Evolutionary conservation across 53 echinoderm and acorn worm genomes (phyloP).

Genomic region (Holothuria scabra): DNA sequence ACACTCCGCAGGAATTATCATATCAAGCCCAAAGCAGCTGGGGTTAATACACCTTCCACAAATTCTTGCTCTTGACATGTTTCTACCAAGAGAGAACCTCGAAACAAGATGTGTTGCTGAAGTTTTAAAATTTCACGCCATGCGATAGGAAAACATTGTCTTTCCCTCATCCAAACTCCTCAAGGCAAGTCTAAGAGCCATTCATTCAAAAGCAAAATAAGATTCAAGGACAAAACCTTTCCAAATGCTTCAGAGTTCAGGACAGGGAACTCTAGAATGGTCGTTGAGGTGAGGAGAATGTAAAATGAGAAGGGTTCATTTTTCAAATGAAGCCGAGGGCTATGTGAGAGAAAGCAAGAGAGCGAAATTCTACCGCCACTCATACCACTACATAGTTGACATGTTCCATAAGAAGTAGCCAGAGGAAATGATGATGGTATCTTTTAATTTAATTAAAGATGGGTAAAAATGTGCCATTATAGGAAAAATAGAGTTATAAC

Average conservation of each 20-base stretch:
- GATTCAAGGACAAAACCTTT: slow-evolving; percentile 28
- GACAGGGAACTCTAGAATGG: background rate
- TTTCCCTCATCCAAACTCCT: slow-evolving; percentile 20
- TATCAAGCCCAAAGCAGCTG: too few species aligned
- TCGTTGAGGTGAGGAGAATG: background rate
- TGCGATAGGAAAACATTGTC: background rate
- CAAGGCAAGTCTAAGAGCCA: background rate
- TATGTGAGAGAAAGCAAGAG: background rate
- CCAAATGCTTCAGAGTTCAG: slow-evolving; percentile 5
- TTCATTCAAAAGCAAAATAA: background rate
- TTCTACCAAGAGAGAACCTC: too few species aligned
- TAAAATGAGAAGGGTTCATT: slow-evolving; percentile 18
- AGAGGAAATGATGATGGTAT: too few species aligned
- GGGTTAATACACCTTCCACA: too few species aligned
- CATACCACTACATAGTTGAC: background rate
- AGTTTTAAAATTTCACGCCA: too few species aligned
- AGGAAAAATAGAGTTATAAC: too few species aligned
- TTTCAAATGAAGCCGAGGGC: slow-evolving; percentile 14
- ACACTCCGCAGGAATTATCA: too few species aligned
- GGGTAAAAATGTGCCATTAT: too few species aligned
- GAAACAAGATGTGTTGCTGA: too few species aligned
- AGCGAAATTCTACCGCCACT: background rate
- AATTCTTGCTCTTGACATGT: too few species aligned
- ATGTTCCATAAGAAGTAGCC: too few species aligned
- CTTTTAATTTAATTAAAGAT: too few species aligned